Conservation (phyloP, 1,140 invertebrate genomes). For the Homalodisca vitripennis region DNA sequence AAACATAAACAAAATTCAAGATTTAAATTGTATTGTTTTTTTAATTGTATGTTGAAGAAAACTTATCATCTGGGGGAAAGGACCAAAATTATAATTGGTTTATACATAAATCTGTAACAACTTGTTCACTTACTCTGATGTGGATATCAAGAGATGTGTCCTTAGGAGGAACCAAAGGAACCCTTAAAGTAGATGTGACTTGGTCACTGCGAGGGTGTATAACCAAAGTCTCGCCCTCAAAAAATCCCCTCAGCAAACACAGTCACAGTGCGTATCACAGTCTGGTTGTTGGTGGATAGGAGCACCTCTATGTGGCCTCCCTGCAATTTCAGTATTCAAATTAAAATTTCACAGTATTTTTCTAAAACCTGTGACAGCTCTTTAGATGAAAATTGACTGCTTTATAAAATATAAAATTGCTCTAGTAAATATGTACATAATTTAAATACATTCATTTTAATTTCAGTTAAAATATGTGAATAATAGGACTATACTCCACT, state of each 20-base stretch:
- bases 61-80: not conserved
- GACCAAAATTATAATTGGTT: too few relatives aligned
- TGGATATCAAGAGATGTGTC: constrained; percentile 87
- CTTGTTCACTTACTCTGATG: constrained; percentile 79
- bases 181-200: constrained; percentile 50
- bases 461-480: too few relatives aligned
- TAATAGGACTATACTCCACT: too few relatives aligned
- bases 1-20: not conserved
- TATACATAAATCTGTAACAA: too few relatives aligned
- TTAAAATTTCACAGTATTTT: too few relatives aligned
- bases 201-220: constrained; percentile 64
- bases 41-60: constrained; percentile 12
- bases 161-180: constrained; percentile 71
- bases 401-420: too few relatives aligned
- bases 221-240: constrained; percentile 79
- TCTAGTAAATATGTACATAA: too few relatives aligned
- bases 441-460: too few relatives aligned
- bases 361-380: too few relatives aligned
- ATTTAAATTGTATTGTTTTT: constrained; percentile 18
- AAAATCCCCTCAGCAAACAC: constrained; percentile 95
- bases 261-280: constrained; percentile 73
- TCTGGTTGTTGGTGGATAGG: constrained; percentile 77
- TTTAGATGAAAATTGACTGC: too few relatives aligned
- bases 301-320: constrained; percentile 63
- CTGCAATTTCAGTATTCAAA: too few relatives aligned